phyloP scores from a whole-genome alignment of 1,140 invertebrate species.

The Euura saliciscinereae region DNA sequence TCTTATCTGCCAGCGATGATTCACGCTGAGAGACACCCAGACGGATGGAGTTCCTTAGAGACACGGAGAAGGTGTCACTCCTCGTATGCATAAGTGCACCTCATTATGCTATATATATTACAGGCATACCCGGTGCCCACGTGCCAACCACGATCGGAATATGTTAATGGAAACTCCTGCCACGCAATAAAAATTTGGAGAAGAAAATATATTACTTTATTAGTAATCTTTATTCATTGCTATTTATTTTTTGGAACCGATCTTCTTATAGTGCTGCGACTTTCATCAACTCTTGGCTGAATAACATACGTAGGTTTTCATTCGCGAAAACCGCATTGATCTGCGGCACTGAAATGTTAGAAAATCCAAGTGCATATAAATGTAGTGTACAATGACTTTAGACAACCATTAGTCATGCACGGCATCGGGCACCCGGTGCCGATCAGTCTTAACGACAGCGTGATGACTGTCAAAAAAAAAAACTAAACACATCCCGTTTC shows the following conservation, averaged over 20 bases:
- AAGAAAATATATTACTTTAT: too few relatives aligned
- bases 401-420: conserved; percentile 1
- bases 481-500: conserved; percentile 1
- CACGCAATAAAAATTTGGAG: not conserved
- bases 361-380: not conserved
- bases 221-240: not conserved
- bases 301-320: too few relatives aligned
- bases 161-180: not conserved
- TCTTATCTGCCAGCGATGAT: conserved; percentile 47
- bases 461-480: conserved; percentile 1
- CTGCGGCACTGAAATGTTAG: too few relatives aligned
- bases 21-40: conserved; percentile 32
- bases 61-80: conserved; percentile 50
- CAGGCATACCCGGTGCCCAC: conserved; percentile 30
- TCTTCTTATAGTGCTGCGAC: too few relatives aligned
- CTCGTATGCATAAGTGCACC: conserved; percentile 49
- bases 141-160: conserved; percentile 21
- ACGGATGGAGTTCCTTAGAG: conserved; percentile 8
- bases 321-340: too few relatives aligned
- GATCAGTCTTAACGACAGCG: conserved; percentile 1
- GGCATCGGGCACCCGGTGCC: not conserved
- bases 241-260: not conserved
- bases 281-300: too few relatives aligned
- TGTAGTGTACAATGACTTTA: not conserved
- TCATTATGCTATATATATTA: conserved; percentile 37